These are phyloP conservation scores for Thymelicus lineola DNA, from an alignment of 2,888 invertebrate genomes.

Conservation along the genomic window DNA sequence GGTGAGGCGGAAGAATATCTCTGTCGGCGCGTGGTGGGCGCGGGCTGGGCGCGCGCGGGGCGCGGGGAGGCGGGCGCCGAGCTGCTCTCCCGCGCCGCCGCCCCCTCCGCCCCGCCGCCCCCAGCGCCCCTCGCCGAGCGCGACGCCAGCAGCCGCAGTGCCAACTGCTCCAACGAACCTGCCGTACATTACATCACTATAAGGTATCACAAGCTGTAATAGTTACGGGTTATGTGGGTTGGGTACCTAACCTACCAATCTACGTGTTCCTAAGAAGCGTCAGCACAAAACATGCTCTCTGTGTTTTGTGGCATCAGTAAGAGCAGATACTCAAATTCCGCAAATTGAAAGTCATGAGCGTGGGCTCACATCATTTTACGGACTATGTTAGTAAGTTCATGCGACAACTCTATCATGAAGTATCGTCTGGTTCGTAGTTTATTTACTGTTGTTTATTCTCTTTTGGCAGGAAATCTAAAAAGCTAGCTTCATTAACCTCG, in stretches of 20 bases:
- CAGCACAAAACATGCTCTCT: too few relatives aligned
- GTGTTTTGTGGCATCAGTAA: neutral
- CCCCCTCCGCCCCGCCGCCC: constrained; percentile 19
- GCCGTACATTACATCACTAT: constrained; percentile 1
- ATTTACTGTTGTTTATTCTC: neutral
- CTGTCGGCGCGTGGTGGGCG: constrained; percentile 88
- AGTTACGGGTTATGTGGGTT: neutral
- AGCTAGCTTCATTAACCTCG: neutral
- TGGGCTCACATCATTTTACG: too few relatives aligned
- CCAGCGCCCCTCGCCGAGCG: constrained; percentile 47
- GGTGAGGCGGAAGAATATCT: constrained; percentile 92
- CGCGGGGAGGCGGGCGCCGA: constrained; percentile 86
- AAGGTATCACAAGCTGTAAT: neutral
- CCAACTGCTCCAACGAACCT: constrained; percentile 79
- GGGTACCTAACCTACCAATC: neutral
- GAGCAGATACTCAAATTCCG: neutral
- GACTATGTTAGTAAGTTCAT: neutral
- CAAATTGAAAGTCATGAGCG: neutral
- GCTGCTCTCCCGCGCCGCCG: constrained; percentile 61
- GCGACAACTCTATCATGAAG: neutral
- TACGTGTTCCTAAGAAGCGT: neutral
- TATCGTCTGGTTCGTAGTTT: neutral
- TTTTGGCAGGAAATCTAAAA: constrained; percentile 6
- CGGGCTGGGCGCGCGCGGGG: constrained; percentile 77
- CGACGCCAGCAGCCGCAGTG: constrained; percentile 71